Evolutionary conservation across 2,113 vertebrate species (phyloP).

Genomic region (Sciurus niger): DNA sequence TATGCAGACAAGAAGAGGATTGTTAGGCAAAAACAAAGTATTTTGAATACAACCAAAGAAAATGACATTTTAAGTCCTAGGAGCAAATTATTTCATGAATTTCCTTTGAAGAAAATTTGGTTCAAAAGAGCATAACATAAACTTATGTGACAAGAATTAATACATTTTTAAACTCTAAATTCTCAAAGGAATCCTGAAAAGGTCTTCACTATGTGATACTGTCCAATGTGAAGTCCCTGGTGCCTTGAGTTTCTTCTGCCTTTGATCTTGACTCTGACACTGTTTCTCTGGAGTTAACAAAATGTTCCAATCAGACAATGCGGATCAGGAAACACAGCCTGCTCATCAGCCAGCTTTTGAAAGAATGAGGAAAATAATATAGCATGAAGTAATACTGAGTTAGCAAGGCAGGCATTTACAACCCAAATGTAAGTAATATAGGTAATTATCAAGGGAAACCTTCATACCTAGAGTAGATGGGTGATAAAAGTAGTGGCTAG

Average conservation of each 20-base stretch:
- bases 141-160: neutral
- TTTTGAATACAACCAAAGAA: neutral
- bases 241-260: neutral
- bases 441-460: neutral
- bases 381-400: neutral
- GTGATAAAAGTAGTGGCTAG: neutral
- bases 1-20: neutral
- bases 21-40: neutral
- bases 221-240: neutral
- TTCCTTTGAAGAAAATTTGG: neutral
- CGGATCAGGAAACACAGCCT: neutral
- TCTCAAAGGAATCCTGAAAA: neutral
- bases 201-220: neutral
- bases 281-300: neutral
- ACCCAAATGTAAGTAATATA: neutral
- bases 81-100: neutral
- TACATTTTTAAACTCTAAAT: neutral
- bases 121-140: neutral
- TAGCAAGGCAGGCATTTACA: no score
- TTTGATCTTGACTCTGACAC: no score
- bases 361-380: neutral
- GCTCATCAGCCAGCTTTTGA: neutral
- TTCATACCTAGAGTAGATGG: neutral
- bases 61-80: neutral
- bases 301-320: neutral